A percentile compares a stretch with the other conserved stretches of the same genome.
These are phyloP conservation scores for Halcyon leucocephala DNA, from an alignment of 2,797 vertebrate genomes.

Conservation along the genomic window DNA sequence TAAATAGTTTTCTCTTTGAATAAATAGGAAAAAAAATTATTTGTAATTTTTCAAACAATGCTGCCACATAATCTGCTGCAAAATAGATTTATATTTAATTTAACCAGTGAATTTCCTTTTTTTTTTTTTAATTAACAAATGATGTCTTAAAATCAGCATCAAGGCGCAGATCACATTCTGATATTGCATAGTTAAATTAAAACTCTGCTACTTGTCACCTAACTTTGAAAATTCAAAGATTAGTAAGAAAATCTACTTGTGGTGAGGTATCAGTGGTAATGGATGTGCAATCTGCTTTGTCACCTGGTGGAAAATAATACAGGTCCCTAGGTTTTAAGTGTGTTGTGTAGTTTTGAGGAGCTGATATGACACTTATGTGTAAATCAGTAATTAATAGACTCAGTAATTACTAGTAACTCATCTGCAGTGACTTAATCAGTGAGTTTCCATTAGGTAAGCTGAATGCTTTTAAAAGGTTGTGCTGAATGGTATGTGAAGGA, in stretches of 20 bases:
- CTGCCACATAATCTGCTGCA: neutral
- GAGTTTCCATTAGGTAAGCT: neutral
- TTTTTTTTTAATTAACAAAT: neutral
- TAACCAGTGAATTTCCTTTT: neutral
- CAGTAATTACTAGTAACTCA: neutral
- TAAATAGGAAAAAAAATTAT: constrained; percentile 3
- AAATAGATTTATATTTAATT: neutral
- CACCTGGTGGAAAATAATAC: neutral
- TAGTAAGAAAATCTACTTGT: neutral
- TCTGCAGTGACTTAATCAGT: neutral
- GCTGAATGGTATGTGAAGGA: neutral
- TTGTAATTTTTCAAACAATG: neutral
- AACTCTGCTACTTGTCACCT: neutral
- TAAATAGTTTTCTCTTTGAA: neutral
- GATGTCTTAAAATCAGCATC: neutral
- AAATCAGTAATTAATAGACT: neutral
- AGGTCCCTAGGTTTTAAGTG: neutral
- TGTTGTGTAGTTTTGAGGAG: neutral
- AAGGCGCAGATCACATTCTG: neutral
- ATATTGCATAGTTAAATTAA: neutral
- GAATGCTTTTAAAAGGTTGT: neutral
- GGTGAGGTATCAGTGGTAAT: neutral
- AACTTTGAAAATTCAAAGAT: neutral
- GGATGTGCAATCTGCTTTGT: neutral
- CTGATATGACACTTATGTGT: neutral